Percentiles rank a stretch among this genome's conserved stretches.
Conservation (phyloP, 30 jellyfish, hydroid and myxozoan genomes). For the Pelagia noctiluca region DNA sequence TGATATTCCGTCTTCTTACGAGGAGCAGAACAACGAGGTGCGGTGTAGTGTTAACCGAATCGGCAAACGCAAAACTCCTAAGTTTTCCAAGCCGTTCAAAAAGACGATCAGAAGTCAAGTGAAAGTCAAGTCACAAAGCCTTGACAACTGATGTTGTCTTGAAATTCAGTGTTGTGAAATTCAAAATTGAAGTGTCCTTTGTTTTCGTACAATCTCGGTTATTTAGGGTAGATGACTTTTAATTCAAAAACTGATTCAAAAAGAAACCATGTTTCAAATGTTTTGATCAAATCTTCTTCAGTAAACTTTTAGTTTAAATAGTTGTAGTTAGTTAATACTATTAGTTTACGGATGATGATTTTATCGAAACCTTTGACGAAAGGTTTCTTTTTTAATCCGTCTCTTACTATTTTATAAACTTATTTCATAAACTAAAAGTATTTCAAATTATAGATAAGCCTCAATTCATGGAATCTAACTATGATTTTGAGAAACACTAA, state of each 20-base stretch:
- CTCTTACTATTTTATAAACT: no score
- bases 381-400: no score
- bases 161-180: not conserved
- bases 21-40: constrained; percentile 26
- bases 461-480: no score
- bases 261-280: no score
- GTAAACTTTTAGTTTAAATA: not conserved
- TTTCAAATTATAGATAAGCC: no score
- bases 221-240: no score
- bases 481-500: no score
- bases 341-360: constrained; percentile 1
- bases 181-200: not conserved
- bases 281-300: no score
- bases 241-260: not conserved
- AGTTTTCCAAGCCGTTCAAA: constrained; percentile 27
- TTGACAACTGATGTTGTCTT: not conserved
- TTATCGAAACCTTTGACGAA: no score
- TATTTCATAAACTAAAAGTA: no score
- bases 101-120: constrained; percentile 6
- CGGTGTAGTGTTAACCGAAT: constrained; percentile 23
- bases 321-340: not conserved
- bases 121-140: not conserved
- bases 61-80: constrained; percentile 35
- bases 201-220: not conserved
- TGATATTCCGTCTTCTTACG: constrained; percentile 49